Percentiles rank a stretch among this genome's conserved stretches.
phyloP scores from a whole-genome alignment of 2,888 invertebrate genomes.

The Antheraea assamensis region DNA sequence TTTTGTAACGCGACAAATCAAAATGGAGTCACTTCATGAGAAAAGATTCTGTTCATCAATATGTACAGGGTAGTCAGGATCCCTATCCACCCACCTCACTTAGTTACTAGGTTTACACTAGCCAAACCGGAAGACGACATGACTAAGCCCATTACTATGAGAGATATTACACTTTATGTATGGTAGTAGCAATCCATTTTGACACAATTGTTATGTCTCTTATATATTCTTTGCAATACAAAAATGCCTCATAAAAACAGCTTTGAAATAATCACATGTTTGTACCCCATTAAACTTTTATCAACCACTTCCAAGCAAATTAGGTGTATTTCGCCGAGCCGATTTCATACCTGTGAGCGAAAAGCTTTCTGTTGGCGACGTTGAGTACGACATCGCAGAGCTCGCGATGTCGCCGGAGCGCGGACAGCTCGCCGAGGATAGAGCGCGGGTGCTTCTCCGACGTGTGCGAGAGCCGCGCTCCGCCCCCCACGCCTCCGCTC shows the following conservation, averaged over 20 bases:
- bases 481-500: conserved; percentile 83
- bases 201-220: not conserved
- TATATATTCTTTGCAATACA: not conserved
- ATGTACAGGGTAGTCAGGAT: no score
- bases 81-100: no score
- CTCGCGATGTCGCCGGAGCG: conserved; percentile 94
- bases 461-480: conserved; percentile 94
- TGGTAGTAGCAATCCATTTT: no score
- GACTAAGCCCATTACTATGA: no score
- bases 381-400: conserved; percentile 98
- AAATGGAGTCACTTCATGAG: no score
- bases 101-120: no score
- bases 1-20: no score
- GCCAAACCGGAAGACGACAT: no score
- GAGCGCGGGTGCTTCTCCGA: conserved; percentile 97
- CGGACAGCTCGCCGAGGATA: conserved; percentile 94
- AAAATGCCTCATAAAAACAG: not conserved
- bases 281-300: not conserved
- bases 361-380: conserved; percentile 96
- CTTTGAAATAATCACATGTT: no score
- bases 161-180: no score
- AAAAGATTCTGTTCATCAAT: no score
- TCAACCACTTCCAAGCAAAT: no score
- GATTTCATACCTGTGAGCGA: conserved; percentile 92
- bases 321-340: conserved; percentile 46